A percentile compares a stretch with the other conserved stretches of the same genome.
Evolutionary conservation across 2,113 vertebrate genomes (phyloP).

Genomic region (Suncus etruscus): DNA sequence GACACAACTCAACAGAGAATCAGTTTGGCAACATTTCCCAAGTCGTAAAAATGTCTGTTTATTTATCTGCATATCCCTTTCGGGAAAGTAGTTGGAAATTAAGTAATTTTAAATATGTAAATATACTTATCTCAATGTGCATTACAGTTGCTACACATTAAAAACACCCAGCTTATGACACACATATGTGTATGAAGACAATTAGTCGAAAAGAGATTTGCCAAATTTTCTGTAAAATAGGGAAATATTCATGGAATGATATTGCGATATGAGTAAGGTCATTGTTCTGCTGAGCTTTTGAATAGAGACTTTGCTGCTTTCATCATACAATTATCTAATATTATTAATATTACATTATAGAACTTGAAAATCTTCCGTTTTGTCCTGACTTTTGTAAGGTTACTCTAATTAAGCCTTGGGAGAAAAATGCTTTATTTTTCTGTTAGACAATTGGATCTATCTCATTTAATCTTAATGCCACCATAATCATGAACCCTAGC

Average conservation of each 20-base stretch:
- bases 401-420: slow-evolving; percentile 40
- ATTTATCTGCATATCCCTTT: slow-evolving; percentile 13
- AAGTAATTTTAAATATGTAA: not conserved
- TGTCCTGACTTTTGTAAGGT: not conserved
- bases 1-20: not conserved
- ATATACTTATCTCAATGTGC: slow-evolving; percentile 20
- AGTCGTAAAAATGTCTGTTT: not conserved
- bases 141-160: slow-evolving; percentile 25
- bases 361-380: slow-evolving; percentile 19
- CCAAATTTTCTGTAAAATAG: not conserved
- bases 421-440: not conserved
- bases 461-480: slow-evolving; percentile 41
- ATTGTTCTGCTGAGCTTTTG: too few species aligned
- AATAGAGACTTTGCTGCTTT: too few species aligned
- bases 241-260: not conserved
- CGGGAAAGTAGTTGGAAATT: slow-evolving; percentile 38
- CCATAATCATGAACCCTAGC: slow-evolving; percentile 22
- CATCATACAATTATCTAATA: too few species aligned
- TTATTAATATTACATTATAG: not conserved
- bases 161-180: slow-evolving; percentile 1
- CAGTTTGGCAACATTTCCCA: slow-evolving; percentile 18
- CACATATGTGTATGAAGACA: too few species aligned
- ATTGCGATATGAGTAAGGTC: too few species aligned
- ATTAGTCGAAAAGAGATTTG: not conserved
- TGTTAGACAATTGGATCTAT: not conserved